These are phyloP conservation scores for Cacoxenus indagator DNA, from an alignment of 2,888 invertebrate genomes.

Conservation along the genomic window DNA sequence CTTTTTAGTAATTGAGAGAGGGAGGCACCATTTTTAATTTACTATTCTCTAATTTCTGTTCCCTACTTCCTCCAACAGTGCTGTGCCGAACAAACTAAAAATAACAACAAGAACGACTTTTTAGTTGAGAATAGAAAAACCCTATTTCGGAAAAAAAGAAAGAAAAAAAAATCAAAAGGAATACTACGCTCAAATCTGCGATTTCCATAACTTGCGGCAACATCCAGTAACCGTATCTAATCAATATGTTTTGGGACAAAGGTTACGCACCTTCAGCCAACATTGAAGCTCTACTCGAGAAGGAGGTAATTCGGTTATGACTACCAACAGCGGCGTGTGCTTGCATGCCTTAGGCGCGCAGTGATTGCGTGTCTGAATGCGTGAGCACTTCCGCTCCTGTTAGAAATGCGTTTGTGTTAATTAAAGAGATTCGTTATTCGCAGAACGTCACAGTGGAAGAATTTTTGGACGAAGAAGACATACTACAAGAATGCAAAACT, in stretches of 20 bases:
- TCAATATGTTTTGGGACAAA: conserved; percentile 71
- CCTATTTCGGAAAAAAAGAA: conserved; percentile 13
- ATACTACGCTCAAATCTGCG: conserved; percentile 31
- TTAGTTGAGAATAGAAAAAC: conserved; percentile 23
- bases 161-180: conserved; percentile 25
- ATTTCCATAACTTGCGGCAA: conserved; percentile 13
- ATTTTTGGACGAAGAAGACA: conserved; percentile 94
- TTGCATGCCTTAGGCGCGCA: neutral
- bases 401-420: neutral
- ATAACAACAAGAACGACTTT: conserved; percentile 27
- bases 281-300: conserved; percentile 70
- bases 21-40: conserved; percentile 36
- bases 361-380: too few relatives aligned
- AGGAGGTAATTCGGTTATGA: conserved; percentile 60
- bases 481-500: conserved; percentile 94
- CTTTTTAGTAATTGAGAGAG: conserved; percentile 13
- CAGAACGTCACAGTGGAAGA: conserved; percentile 92
- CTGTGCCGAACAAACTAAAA: conserved; percentile 40
- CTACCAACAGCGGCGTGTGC: neutral
- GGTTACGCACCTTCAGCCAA: conserved; percentile 70
- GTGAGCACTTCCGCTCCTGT: neutral
- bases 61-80: conserved; percentile 41
- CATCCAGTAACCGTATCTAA: too few relatives aligned
- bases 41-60: conserved; percentile 7
- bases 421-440: conserved; percentile 2